Base-by-base conservation (phyloP, 1,140 invertebrate genomes). In the Xylocopa sonorina region DNA sequence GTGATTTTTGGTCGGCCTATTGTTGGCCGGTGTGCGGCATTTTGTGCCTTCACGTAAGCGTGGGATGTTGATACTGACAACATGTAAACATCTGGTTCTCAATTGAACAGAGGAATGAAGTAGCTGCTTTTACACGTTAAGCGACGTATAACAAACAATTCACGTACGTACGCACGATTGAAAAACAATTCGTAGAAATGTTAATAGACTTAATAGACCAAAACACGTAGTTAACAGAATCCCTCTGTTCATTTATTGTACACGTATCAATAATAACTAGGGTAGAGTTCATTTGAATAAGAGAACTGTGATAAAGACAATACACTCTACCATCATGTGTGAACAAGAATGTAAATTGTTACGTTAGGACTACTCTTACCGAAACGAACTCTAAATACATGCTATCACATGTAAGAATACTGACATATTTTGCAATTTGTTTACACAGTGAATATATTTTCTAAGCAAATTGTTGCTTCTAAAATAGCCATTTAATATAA, bases 11-110 rank as follows among this genome's bases (percentile, higher is more conserved):
- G 27, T 83, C 84, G 88, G 89, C 90, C 89, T 88, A 89, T 87
- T 87, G 66, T 80, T 80, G 90, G 90, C 89, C 91, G n/a, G 88
- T 90, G 92, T 93, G 92, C 92, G 92, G 92, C 92, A 92, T 92
- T 87, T 90, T 91, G 92, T 93, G 92, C 92, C 92, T 89, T 92
- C 90, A 93, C 92, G 91, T 93, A 93, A 93, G 92, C 92, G 92
- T 93, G 92, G 91, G 87, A 91, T 93, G 88, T 92, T 92, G 80
- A 93, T 93, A 93, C 91, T 89, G 92, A 93, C 91, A 93, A 92
- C 92, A 93, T 90, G 89, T 91, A 92, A 90, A 93, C 91, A 92
- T 91, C 74, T 85, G 89, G 81, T 80, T 88, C 85, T 68, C 79
- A 72, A 67, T 76, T 90, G 90, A 86, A 92, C 88, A 92, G 88